Base-by-base conservation (phyloP, 2,888 invertebrate genomes). In the Drosophila macrothrix region DNA sequence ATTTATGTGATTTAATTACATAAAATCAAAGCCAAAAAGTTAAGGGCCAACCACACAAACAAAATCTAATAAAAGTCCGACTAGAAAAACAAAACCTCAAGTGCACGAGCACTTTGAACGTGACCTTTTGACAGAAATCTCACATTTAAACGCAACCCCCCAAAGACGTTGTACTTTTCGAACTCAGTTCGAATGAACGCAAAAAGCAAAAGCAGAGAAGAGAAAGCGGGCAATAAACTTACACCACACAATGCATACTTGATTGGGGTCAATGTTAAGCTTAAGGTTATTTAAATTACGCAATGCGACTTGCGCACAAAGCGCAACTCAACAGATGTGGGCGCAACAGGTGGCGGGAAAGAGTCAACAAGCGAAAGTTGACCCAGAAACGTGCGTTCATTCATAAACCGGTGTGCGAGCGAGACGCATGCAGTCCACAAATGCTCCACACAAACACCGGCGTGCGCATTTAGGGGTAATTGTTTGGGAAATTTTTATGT, bases 401-500 rank as follows among this genome's bases (percentile, higher is more conserved):
- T 90, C 80, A 90, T 61, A 76, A 85, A 73, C 70, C 58, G 73
- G 71, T 77, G 73, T 67, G 69, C 65, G 81, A 83, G 79, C 63
- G 81, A 71, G 84, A 81, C 59, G 53, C 61, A 59, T 77, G 60
- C 73, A n/a, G 14, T 73, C 72, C 74, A 73, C 87, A 74, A 22
- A n/a, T 64, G 14, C 4, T 66, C 50, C 64, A 52, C 54, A 73
- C 12, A 50, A 67, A 43, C 67, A 84, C 74, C 69, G 73, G 73
- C 83, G 84, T 71, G 67, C 73, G 61, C 76, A 73, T 52, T 76
- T 41, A 91, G 92, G 92, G 91, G 92, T 59, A 92, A 76, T 90
- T 92, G 90, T 87, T 92, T 78, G 91, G 92, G 92, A 91, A 92
- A 90, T 90, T 92, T 46, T 16, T 25, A 4, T 25, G 9, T 16